Base-by-base conservation (phyloP, 1,140 invertebrate genomes). In the Drosophila sechellia region DNA sequence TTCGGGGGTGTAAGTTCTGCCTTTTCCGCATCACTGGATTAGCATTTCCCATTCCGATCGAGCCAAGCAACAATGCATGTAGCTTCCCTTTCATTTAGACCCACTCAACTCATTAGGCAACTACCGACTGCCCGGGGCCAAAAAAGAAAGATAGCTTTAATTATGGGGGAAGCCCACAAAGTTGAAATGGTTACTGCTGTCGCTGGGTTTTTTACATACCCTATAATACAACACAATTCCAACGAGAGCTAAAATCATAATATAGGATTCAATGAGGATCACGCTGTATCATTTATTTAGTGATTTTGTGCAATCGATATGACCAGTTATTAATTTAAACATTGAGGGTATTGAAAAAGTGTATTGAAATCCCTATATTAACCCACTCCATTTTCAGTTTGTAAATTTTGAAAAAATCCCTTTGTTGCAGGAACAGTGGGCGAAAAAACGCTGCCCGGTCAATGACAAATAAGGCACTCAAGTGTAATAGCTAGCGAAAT, bases 391-490 rank as follows among this genome's bases (percentile, higher is more conserved):
- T 58, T 34, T 15, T 56, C 49, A 60, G 20, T 39, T 43, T 65
- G 79, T 79, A 68, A 76, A 68, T 79, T 75, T 75, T 59, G 64
- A 71, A 25, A 76, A 81, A 75, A 74, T 70, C 40, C 59, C 58
- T 81, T 79, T 83, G 80, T 76, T 54, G 34, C 49, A 43, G 27
- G 12, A 53, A 10, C 45, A 12, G 25, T 27, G n/a, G 31, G 31
- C 15, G 15, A 12, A 46, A 58, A 75, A 69, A 68, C 58, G 53
- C 42, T 69, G 56, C 68, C 53, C 45, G 45, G 54, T 35, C 45
- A 42, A 71, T 79, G 73, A 71, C 73, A 74, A 79, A 83, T 76
- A 79, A 76, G 76, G 80, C 80, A 83, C 79, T 84, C 80, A 79
- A 66, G 80, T 83, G 80, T 79, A 79, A 84, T 53, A 55, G 43